phyloP scores from a whole-genome alignment of 2,888 invertebrate genomes.

The Sphaeridia pumilis region DNA sequence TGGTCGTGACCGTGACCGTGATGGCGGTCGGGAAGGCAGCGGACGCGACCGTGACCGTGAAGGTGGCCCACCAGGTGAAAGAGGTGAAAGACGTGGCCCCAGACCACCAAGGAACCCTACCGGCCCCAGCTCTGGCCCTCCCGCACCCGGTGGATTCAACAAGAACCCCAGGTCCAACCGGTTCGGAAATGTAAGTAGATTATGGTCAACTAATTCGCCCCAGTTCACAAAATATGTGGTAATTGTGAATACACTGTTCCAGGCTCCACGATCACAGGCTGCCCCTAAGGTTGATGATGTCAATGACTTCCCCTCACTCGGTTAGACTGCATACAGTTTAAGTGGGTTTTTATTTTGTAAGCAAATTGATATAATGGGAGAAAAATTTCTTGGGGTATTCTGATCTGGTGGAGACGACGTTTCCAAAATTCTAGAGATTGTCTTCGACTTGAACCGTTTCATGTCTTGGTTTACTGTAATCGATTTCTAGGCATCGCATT shows the following conservation, averaged over 20 bases:
- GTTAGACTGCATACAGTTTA: conserved; percentile 42
- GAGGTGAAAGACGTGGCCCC: conserved; percentile 27
- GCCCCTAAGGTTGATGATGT: conserved; percentile 86
- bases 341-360: not conserved
- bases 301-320: conserved; percentile 87
- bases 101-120: not conserved
- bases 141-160: conserved; percentile 6
- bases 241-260: not conserved
- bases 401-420: no score
- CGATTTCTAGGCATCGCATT: no score
- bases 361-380: no score
- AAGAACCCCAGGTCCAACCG: conserved; percentile 10
- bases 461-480: no score
- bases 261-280: conserved; percentile 36
- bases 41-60: conserved; percentile 33
- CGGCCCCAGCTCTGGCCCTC: not conserved
- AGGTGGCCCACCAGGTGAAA: conserved; percentile 27
- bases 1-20: conserved; percentile 32
- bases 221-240: not conserved
- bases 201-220: not conserved
- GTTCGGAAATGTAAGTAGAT: conserved; percentile 33
- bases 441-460: no score
- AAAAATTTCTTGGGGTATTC: no score
- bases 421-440: no score
- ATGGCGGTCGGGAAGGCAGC: conserved; percentile 27